Percentiles rank a stretch among this genome's conserved stretches.
These are phyloP conservation scores for Tinamus major DNA, from an alignment of 2,797 vertebrate genomes.

Conservation along the genomic window DNA sequence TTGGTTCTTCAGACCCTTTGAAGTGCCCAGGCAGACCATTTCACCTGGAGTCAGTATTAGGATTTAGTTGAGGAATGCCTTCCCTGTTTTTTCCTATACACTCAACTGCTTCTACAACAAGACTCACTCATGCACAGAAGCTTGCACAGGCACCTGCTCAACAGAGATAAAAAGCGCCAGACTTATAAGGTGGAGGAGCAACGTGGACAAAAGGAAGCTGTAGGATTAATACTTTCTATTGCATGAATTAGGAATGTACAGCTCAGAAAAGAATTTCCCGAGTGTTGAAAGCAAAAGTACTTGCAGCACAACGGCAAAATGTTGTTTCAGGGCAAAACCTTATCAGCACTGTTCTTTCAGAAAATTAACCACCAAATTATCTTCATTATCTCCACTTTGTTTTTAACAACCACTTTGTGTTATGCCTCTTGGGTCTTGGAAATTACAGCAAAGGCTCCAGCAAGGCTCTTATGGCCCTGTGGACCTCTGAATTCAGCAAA, in stretches of 20 bases:
- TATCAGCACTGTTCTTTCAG: neutral
- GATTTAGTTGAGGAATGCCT: neutral
- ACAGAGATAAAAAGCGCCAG: accelerated
- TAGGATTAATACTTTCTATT: neutral
- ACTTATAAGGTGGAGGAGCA: neutral
- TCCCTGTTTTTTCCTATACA: accelerated
- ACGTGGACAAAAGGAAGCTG: neutral
- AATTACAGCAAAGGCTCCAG: neutral
- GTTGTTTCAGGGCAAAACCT: neutral
- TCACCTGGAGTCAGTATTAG: accelerated
- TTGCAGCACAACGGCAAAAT: neutral
- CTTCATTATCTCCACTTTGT: neutral
- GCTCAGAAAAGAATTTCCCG: neutral
- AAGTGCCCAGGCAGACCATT: neutral
- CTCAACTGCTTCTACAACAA: neutral
- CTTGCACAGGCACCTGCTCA: neutral
- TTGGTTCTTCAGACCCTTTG: neutral
- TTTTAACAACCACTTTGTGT: neutral
- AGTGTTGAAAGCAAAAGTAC: accelerated
- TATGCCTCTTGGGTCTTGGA: neutral
- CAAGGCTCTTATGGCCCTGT: neutral
- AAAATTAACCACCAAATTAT: neutral
- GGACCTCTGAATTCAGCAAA: neutral
- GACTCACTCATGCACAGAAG: neutral
- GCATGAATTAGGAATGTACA: neutral